Base-by-base conservation (phyloP, 1,140 invertebrate species). In the Drosophila saltans region DNA sequence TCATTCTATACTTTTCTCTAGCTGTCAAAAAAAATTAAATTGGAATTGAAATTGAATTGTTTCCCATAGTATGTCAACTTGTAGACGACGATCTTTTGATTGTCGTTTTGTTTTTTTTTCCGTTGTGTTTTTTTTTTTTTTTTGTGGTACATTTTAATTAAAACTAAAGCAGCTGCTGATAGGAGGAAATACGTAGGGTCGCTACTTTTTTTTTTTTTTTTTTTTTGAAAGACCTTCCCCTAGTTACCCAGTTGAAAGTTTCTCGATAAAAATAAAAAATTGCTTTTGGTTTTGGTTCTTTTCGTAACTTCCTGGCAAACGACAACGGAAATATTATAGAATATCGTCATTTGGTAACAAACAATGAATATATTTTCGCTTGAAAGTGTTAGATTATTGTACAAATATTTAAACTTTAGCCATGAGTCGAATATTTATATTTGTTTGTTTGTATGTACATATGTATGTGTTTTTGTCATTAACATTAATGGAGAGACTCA, bases 111-210 rank as follows among this genome's bases (percentile, higher is more conserved):
- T 48, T 52, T 52, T 52, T 8, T 52, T 52, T 11, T 11, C 6
- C 36, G 36, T 6, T 6, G 36, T 39, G 2, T 4, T 39, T 39
- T 39, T 39, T 39, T 39, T 39, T 40, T 40, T 40, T 40, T 40
- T 1, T 40, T 11, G 39, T 40, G 39, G 57, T 59, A 59, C 57
- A 59, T 59, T 59, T 59, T 59, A 59, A 59, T 59, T 59, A 59
- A 59, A 59, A 59, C 57, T 59, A 59, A 59, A 59, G 57, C 57
- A 59, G 57, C 57, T 59, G 57, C 57, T 39, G 57, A 59, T 59
- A 59, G 30, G 16, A 59, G 30, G 16, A 59, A 26, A 10, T 11
- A 39, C 28, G 28, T 26, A 52, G 3, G 45, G 21, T 52, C 45
- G 21, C 21, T 26, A 10, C 1, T 52, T 9, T 24, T 26, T 16